Conservation (phyloP, 2,797 vertebrate species). For the Microctenopoma stevenorrisi region DNA sequence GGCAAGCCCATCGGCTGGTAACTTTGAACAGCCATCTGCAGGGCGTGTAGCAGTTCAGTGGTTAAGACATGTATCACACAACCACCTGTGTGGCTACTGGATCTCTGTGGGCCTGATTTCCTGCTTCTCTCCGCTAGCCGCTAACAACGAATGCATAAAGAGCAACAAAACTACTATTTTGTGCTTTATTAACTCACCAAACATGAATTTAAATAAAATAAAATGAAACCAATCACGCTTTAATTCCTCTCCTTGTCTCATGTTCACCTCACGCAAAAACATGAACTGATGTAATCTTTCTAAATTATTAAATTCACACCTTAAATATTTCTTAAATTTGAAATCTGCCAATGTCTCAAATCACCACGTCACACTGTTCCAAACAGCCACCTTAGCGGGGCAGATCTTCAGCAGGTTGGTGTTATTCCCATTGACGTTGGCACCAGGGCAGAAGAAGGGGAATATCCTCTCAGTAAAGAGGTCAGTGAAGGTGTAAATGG, state of each 20-base stretch:
- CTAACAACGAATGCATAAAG: too few relatives aligned
- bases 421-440: slow-evolving; percentile 85
- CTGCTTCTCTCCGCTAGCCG: too few relatives aligned
- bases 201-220: slow-evolving; percentile 7
- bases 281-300: background rate
- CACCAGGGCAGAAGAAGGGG: slow-evolving; percentile 87
- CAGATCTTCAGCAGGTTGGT: slow-evolving; percentile 82
- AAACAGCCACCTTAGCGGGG: slow-evolving; percentile 81
- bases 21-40: slow-evolving; percentile 4
- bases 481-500: slow-evolving; percentile 81
- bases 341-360: background rate
- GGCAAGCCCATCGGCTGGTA: slow-evolving; percentile 60
- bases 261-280: slow-evolving; percentile 28
- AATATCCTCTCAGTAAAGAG: slow-evolving; percentile 83
- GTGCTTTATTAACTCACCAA: slow-evolving; percentile 5
- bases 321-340: background rate
- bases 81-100: too few relatives aligned
- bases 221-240: slow-evolving; percentile 26
- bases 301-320: background rate
- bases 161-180: background rate
- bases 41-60: too few relatives aligned
- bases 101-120: too few relatives aligned
- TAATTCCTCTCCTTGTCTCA: slow-evolving; percentile 9
- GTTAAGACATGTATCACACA: too few relatives aligned
- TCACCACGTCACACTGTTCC: slow-evolving; percentile 86